Evolutionary conservation across 2,888 invertebrate genomes (phyloP), one percentile per base, ranked within the genome.

Genomic region (Odontothrips loti): DNA sequence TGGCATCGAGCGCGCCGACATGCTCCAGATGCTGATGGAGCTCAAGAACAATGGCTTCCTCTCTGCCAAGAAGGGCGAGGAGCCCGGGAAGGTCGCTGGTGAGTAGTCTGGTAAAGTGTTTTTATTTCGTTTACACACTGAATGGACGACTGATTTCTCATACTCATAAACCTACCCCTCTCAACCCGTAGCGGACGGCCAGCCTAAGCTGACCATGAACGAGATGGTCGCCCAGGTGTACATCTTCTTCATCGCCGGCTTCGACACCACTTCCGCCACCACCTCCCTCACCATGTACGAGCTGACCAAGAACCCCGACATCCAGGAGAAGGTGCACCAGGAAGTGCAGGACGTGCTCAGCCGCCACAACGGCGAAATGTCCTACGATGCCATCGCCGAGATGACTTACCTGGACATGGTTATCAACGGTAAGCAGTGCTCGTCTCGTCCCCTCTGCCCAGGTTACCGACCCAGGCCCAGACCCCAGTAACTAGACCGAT

Each of bases 231-330:
- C 89, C 0, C 89, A 90, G 82, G 86, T 88, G 0, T 85, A 89
- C 0, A 87, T 89, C 1, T 90, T 90, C 84, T 90, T 89, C 83
- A 82, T 88, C 1, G 90, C 90, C 43, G 90, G 90, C 1, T 89
- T 88, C 83, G 90, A 90, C 84, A 90, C 90, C 0, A 89, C 90
- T 0, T 90, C 90, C 0, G 89, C 90, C 0, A 90, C 90, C 0
- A 87, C 91, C 79, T 89, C 90, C 34, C 91, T 90, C 84, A 86
- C 90, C 11, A 86, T 91, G 63, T 88, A 91, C 84, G 90, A 90
- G 85, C 85, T 92, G 80, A 90, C 90, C 0, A 87, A 89, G 0
- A 86, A 91, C 82, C 89, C 87, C 6, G 86, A 88, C 6, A 85
- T 89, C 15, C 91, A 91, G 82, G 85, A 87, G 0, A 89, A 86